Conservation (phyloP, 2,888 invertebrate species). For the Cremastinae sp. region DNA sequence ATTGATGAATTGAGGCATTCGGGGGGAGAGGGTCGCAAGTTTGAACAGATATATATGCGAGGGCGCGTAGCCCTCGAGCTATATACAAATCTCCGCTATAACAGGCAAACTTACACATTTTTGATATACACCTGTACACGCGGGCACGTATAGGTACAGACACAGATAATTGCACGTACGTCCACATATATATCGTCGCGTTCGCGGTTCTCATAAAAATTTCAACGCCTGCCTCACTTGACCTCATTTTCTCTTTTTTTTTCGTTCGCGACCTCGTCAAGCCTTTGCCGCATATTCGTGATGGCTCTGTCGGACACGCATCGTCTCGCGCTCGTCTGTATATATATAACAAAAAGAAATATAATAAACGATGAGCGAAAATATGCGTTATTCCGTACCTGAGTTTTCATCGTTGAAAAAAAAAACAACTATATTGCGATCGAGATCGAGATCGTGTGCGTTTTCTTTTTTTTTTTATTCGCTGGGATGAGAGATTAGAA, state of each 20-base stretch:
- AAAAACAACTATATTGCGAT: not conserved
- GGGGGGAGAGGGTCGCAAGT: conserved; percentile 14
- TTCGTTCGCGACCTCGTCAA: conserved; percentile 56
- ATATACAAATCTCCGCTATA: too few relatives aligned
- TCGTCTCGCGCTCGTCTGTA: conserved; percentile 30
- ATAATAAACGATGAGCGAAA: not conserved
- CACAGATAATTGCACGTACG: too few relatives aligned
- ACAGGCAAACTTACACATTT: too few relatives aligned
- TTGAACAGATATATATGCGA: not conserved
- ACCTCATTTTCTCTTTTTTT: conserved; percentile 67
- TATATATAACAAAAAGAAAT: not conserved
- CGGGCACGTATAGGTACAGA: too few relatives aligned
- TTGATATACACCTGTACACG: too few relatives aligned
- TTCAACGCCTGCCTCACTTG: conserved; percentile 71
- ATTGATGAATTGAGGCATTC: too few relatives aligned
- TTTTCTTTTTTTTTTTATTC: conserved; percentile 36
- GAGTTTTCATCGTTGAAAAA: too few relatives aligned
- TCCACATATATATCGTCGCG: conserved; percentile 48
- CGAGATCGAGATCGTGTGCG: not conserved
- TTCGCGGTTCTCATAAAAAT: conserved; percentile 70
- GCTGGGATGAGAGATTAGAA: conserved; percentile 51
- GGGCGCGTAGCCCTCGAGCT: conserved; percentile 8
- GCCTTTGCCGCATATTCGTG: conserved; percentile 55
- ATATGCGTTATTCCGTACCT: too few relatives aligned
- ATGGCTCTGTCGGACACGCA: conserved; percentile 54